Percentiles rank a stretch among this genome's conserved stretches.
phyloP scores from a whole-genome alignment of 53 echinoderm and acorn worm genomes.

The Glandiceps talaboti region DNA sequence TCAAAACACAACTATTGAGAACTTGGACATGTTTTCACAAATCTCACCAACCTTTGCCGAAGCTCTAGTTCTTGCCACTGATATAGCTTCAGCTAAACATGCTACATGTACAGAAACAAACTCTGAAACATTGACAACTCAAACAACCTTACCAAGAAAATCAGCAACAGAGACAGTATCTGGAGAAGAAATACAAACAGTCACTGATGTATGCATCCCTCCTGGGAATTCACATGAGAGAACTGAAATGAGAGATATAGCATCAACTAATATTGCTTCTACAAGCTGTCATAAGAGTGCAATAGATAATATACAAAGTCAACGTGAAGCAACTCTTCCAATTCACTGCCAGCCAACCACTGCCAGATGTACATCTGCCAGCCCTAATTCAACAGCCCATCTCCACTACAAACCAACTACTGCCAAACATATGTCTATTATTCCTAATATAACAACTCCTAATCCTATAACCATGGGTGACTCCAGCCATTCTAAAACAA shows the following conservation, averaged over 20 bases:
- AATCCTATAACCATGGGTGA: not conserved
- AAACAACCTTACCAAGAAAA: no score
- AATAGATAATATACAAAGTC: not conserved
- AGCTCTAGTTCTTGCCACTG: conserved; percentile 43
- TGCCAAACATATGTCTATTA: not conserved
- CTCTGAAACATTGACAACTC: not conserved
- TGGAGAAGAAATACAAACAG: not conserved
- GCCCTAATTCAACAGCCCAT: no score
- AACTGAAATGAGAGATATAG: not conserved
- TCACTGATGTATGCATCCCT: not conserved
- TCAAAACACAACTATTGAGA: not conserved
- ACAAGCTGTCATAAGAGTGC: not conserved
- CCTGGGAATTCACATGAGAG: not conserved
- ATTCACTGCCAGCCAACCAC: not conserved
- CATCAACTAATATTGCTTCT: not conserved
- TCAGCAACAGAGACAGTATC: no score
- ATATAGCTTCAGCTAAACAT: conserved; percentile 25
- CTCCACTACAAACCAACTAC: no score
- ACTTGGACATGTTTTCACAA: conserved; percentile 50
- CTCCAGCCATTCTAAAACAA: not conserved
- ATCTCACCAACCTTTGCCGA: conserved; percentile 65
- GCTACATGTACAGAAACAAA: not conserved
- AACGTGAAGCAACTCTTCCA: not conserved
- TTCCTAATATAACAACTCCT: not conserved
- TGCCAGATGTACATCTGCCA: no score